Percentiles rank a stretch among this genome's conserved stretches.
Conservation (phyloP, 2,888 invertebrate genomes). For the Hypomecis atomaria region DNA sequence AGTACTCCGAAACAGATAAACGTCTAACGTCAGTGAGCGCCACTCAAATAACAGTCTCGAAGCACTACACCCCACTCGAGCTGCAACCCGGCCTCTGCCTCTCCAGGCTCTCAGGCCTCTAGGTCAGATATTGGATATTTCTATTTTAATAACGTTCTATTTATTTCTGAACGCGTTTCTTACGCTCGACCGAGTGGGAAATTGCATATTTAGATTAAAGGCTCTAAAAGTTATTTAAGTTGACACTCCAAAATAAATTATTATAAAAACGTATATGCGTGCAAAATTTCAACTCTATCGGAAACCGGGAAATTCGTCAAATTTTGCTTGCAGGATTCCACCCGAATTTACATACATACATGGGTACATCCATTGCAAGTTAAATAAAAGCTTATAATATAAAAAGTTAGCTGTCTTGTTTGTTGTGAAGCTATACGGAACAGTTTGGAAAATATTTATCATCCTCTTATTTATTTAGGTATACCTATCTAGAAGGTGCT, state of each 20-base stretch:
- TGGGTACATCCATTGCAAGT: no score
- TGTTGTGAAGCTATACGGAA: no score
- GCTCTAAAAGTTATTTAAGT: slow-evolving; percentile 23
- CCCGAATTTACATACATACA: no score
- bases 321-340: no score
- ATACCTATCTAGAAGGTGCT: no score
- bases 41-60: slow-evolving; percentile 16
- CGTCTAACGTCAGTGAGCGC: neutral
- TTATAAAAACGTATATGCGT: no score
- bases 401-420: neutral
- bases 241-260: neutral
- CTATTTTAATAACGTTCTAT: slow-evolving; percentile 53
- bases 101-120: slow-evolving; percentile 42
- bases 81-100: slow-evolving; percentile 26
- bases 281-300: no score
- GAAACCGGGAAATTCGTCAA: no score
- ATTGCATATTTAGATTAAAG: slow-evolving; percentile 36
- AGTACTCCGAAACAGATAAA: slow-evolving; percentile 15
- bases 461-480: no score
- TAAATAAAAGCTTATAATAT: no score
- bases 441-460: no score
- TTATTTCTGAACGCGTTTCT: slow-evolving; percentile 40
- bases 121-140: slow-evolving; percentile 52
- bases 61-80: slow-evolving; percentile 20
- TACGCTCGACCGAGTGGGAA: slow-evolving; percentile 48